Percentiles rank a stretch among this genome's conserved stretches.
phyloP scores from a whole-genome alignment of 2,113 vertebrate genomes.

The Heterotis niloticus region DNA sequence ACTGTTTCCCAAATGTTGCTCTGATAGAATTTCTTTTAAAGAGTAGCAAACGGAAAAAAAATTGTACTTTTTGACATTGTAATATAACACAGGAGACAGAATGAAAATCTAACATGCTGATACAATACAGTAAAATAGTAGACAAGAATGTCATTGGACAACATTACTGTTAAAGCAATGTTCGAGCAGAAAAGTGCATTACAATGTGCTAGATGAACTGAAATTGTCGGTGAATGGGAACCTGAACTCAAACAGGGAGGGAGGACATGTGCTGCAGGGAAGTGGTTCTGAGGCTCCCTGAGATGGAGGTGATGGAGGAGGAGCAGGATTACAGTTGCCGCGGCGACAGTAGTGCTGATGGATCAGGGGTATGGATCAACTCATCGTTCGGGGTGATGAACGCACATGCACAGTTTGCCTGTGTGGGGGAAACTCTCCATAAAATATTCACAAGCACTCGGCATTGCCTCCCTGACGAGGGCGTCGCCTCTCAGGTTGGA shows the following conservation, averaged over 20 bases:
- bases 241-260: neutral
- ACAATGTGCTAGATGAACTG: neutral
- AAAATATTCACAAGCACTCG: neutral
- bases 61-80: no score
- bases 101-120: no score
- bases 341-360: neutral
- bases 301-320: neutral
- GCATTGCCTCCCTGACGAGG: neutral
- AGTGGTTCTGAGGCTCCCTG: no score
- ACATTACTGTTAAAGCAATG: neutral
- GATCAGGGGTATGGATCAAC: neutral
- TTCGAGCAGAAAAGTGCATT: neutral
- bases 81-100: no score
- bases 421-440: neutral
- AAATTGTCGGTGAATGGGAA: neutral
- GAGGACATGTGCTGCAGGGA: neutral
- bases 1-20: no score
- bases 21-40: no score
- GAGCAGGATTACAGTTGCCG: neutral
- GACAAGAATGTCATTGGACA: neutral
- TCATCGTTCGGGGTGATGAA: neutral
- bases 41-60: no score
- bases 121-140: neutral
- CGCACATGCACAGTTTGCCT: neutral
- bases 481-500: neutral